Evolutionary conservation across 2,888 invertebrate species (phyloP).

Genomic region (Drosophila mulleri): DNA sequence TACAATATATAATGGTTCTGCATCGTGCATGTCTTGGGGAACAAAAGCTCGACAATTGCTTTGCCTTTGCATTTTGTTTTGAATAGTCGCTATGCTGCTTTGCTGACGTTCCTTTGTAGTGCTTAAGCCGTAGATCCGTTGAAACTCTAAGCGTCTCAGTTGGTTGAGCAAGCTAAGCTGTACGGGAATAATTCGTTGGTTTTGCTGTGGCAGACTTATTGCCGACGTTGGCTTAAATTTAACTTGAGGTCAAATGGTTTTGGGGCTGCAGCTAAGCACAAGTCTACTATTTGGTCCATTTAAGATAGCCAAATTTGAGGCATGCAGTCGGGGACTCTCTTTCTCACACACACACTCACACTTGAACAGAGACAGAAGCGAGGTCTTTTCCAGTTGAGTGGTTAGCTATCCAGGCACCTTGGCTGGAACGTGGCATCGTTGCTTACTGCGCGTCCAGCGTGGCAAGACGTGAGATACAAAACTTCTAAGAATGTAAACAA

Average conservation of each 20-base stretch:
- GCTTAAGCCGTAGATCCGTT: background rate
- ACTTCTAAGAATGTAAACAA: slow-evolving; percentile 77
- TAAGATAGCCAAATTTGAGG: slow-evolving; percentile 31
- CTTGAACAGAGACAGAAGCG: slow-evolving; percentile 19
- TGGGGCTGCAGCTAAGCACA: slow-evolving; percentile 17
- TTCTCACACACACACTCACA: background rate
- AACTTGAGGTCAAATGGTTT: slow-evolving; percentile 30
- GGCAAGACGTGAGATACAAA: slow-evolving; percentile 71
- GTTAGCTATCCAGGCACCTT: slow-evolving; percentile 39
- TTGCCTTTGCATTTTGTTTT: background rate
- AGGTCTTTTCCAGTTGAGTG: slow-evolving; percentile 57
- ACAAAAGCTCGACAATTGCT: background rate
- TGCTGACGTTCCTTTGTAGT: background rate
- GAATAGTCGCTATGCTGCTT: background rate
- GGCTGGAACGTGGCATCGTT: slow-evolving; percentile 37
- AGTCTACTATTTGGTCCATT: slow-evolving; percentile 19
- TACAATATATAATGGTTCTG: background rate
- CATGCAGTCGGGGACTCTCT: slow-evolving; percentile 29
- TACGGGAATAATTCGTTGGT: slow-evolving; percentile 4
- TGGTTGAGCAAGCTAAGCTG: slow-evolving; percentile 1
- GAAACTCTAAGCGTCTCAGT: background rate
- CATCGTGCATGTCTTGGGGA: background rate
- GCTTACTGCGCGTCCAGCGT: slow-evolving; percentile 44
- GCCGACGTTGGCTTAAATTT: slow-evolving; percentile 32
- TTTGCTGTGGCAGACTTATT: slow-evolving; percentile 5